Conservation (phyloP, 2,888 invertebrate species). For the Tetrapedia diversipes region DNA sequence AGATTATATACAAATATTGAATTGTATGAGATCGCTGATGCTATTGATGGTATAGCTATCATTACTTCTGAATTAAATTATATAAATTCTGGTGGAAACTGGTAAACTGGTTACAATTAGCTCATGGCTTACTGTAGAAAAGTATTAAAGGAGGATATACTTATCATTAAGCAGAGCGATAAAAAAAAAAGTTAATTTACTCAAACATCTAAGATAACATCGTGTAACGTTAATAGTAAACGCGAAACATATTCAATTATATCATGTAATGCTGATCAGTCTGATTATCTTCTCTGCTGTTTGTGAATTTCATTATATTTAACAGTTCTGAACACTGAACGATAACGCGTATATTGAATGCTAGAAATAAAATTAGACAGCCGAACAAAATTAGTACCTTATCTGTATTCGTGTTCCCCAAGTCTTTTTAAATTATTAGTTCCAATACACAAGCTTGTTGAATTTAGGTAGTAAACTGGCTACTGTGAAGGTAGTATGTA, state of each 20-base stretch:
- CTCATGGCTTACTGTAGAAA: slow-evolving; percentile 59
- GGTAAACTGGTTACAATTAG: slow-evolving; percentile 52
- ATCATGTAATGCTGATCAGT: slow-evolving; percentile 49
- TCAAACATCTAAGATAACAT: slow-evolving; percentile 45
- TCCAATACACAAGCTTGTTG: slow-evolving; percentile 15
- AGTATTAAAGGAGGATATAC: slow-evolving; percentile 60
- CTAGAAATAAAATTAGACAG: slow-evolving; percentile 53
- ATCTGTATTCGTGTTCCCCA: slow-evolving; percentile 40
- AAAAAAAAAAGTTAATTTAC: slow-evolving; percentile 53
- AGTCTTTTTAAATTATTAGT: slow-evolving; percentile 32
- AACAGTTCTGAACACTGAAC: slow-evolving; percentile 34
- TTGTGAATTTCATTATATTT: slow-evolving; percentile 51
- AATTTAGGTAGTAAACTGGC: slow-evolving; percentile 24
- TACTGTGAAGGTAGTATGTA: slow-evolving; percentile 10
- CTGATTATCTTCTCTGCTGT: slow-evolving; percentile 45
- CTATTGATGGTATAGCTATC: slow-evolving; percentile 39
- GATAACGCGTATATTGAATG: slow-evolving; percentile 47
- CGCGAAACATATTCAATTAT: slow-evolving; percentile 49
- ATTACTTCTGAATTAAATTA: slow-evolving; percentile 37
- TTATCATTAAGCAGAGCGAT: slow-evolving; percentile 63
- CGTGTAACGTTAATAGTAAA: slow-evolving; percentile 42
- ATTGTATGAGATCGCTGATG: slow-evolving; percentile 41
- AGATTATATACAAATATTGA: slow-evolving; percentile 38
- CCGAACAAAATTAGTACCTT: slow-evolving; percentile 43
- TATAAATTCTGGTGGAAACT: slow-evolving; percentile 58